phyloP scores from a whole-genome alignment of 2,113 vertebrate species.

The Pontoporia blainvillei region DNA sequence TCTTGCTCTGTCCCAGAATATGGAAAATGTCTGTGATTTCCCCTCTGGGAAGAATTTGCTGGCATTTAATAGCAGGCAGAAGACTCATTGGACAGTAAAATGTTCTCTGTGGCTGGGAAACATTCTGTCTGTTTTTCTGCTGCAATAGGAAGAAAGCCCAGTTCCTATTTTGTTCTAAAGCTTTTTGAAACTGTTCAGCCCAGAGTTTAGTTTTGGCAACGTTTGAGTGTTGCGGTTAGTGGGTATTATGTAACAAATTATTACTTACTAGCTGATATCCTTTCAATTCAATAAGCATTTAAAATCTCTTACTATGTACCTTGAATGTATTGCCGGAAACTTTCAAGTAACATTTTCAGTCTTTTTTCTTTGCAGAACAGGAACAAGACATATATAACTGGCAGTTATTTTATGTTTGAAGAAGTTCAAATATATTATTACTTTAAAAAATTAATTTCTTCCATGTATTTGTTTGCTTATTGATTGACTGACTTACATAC shows the following conservation, averaged over 20 bases:
- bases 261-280: neutral
- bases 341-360: neutral
- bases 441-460: neutral
- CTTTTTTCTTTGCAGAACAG: neutral
- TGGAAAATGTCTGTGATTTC: neutral
- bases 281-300: neutral
- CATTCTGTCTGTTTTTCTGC: neutral
- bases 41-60: neutral
- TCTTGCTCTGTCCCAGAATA: neutral
- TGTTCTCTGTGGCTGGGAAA: neutral
- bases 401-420: neutral
- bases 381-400: neutral
- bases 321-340: neutral
- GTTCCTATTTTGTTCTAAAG: neutral
- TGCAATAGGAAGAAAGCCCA: neutral
- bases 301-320: neutral
- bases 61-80: neutral
- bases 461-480: neutral
- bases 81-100: neutral
- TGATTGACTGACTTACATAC: neutral
- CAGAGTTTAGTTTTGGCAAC: neutral
- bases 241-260: neutral
- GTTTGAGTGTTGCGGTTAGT: neutral
- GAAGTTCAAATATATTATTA: neutral
- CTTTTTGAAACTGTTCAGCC: neutral